A percentile compares a stretch with the other conserved stretches of the same genome.
phyloP scores from a whole-genome alignment of 2,888 invertebrate genomes.

The Euspilapteryx auroguttella region DNA sequence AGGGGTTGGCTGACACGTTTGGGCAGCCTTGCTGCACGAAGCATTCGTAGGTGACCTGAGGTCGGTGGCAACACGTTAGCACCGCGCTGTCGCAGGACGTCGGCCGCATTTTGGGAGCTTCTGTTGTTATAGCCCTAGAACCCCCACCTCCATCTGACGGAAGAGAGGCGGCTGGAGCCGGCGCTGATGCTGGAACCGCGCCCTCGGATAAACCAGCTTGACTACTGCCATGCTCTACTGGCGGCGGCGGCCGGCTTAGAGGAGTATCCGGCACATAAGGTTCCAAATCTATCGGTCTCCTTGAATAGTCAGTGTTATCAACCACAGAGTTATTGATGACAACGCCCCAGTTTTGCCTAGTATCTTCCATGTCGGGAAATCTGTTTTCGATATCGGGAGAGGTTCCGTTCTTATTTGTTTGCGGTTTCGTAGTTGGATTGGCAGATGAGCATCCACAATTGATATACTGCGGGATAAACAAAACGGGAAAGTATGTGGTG shows the following conservation, averaged over 20 bases:
- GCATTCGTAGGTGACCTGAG: conserved; percentile 23
- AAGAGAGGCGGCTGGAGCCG: conserved; percentile 27
- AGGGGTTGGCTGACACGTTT: conserved; percentile 44
- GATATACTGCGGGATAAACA: conserved; percentile 5
- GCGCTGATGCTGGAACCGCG: conserved; percentile 15
- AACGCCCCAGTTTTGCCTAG: conserved; percentile 30
- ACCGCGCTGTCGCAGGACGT: conserved; percentile 30
- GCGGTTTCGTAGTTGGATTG: neutral
- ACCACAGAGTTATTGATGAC: conserved; percentile 12
- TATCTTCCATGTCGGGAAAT: conserved; percentile 23
- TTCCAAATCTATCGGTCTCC: conserved; percentile 33
- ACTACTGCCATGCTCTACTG: conserved; percentile 24
- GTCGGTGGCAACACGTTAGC: conserved; percentile 30
- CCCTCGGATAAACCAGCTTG: conserved; percentile 13
- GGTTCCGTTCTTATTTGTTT: neutral
- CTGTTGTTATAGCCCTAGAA: too few relatives aligned
- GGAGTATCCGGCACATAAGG: conserved; percentile 18
- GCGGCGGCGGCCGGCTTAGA: conserved; percentile 13
- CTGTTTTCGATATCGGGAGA: conserved; percentile 10
- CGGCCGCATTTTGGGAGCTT: too few relatives aligned
- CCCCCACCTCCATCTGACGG: too few relatives aligned
- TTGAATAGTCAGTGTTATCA: conserved; percentile 15
- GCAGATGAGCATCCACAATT: conserved; percentile 4
- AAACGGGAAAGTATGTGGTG: conserved; percentile 6
- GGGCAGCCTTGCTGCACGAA: conserved; percentile 28